Base-by-base conservation (phyloP, 2,797 vertebrate species). In the Eulemur mongoz region DNA sequence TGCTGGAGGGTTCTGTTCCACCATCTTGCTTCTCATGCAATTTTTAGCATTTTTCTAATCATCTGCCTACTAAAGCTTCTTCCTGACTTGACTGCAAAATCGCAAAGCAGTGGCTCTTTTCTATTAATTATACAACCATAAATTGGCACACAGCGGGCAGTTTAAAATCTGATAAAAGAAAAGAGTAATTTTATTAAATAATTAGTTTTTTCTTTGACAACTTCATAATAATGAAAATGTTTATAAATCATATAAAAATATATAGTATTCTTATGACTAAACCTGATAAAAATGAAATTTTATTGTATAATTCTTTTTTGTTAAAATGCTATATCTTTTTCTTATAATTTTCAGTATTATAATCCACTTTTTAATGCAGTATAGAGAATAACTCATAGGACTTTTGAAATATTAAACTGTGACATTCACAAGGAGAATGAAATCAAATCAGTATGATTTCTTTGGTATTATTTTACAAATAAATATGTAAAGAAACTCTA, bases 391-490 rank as follows among this genome's bases (percentile, higher is more conserved):
- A 27, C 23, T 50, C 30, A 7, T 17, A 86, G 35, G 10, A 35
- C 27, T 57, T 82, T 69, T 94, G 43, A 81, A 96, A 87, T 92
- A 94, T 79, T 57, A 94, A 92, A 25, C 25, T 65, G 48, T 11
- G n/a, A 40, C 48, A 85, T 84, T 91, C 69, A 35, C 78, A 95
- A 94, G 90, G 82, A 91, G 80, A 92, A 32, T 52, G 22, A 89
- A 79, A 82, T 20, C 17, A 91, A 78, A 89, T 86, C 38, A 75
- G n/a, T 7, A 50, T 73, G 79, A 89, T 38, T 94, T 87, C 69
- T 95, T 84, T 54, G 48, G 30, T 43, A 73, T 69, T 35, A 18
- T 76, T 94, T 95, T 61, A 72, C 48, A 95, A 76, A 89, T 91
- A 94, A 93, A 85, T 57, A 73, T 54, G 43, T 32, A 83, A 50